These are phyloP conservation scores for Platerodrilus igneus DNA, from an alignment of 2,888 invertebrate genomes.

Conservation along the genomic window DNA sequence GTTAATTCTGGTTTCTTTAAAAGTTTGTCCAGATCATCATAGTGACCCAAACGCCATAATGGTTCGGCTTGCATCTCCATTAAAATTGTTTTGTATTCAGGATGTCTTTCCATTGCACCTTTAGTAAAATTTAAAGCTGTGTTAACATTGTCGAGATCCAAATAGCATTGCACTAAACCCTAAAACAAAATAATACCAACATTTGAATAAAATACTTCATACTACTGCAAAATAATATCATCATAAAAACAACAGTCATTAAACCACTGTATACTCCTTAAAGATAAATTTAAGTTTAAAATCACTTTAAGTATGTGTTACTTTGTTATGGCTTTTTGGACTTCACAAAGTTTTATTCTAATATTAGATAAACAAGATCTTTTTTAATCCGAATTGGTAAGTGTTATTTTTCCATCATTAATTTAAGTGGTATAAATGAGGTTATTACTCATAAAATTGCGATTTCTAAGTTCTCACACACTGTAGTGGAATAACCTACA, in stretches of 20 bases:
- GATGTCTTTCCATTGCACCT: slow-evolving; percentile 58
- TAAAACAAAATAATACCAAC: slow-evolving; percentile 43
- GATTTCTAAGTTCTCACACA: too few relatives aligned
- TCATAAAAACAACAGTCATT: slow-evolving; percentile 7
- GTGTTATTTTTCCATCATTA: too few relatives aligned
- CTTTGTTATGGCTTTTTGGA: too few relatives aligned
- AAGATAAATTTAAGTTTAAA: too few relatives aligned
- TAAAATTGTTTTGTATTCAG: slow-evolving; percentile 58
- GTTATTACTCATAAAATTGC: too few relatives aligned
- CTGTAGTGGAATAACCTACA: too few relatives aligned
- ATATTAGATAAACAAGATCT: too few relatives aligned
- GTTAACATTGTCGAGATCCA: slow-evolving; percentile 82
- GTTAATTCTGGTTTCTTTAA: slow-evolving; percentile 51
- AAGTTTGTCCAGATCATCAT: slow-evolving; percentile 69
- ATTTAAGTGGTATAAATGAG: too few relatives aligned
- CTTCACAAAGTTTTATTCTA: too few relatives aligned
- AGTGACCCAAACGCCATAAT: slow-evolving; percentile 81
- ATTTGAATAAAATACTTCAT: slow-evolving; percentile 25
- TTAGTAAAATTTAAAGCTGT: slow-evolving; percentile 74
- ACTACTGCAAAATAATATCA: slow-evolving; percentile 1
- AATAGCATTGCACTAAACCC: slow-evolving; percentile 82
- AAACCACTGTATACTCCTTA: too few relatives aligned
- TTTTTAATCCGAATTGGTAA: too few relatives aligned
- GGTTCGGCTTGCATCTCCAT: slow-evolving; percentile 73
- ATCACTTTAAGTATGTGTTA: too few relatives aligned